Evolutionary conservation across 2,888 invertebrate genomes (phyloP), one percentile per base, ranked within the genome.

Genomic region (Eupithecia subfuscata): DNA sequence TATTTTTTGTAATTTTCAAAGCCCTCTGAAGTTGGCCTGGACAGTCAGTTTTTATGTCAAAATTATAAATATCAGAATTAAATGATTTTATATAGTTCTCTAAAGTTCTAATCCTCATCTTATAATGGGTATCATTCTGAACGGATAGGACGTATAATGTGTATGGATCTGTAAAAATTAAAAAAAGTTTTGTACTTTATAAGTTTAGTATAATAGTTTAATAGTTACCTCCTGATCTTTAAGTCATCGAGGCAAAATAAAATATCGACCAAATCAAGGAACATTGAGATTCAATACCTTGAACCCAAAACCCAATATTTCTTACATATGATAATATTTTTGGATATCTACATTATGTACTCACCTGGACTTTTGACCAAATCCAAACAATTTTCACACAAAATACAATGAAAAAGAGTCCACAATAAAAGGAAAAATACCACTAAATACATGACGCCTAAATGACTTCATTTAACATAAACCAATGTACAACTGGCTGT

Each of bases 341-440:
- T 45, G 5, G 2, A 16, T 45, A 45, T 16, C 5, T 16, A 18
- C 37, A 37, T 40, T 18, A 48, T 18, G 7, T 30, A 8, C 75
- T 70, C 70, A 75, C 75, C 45, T 73, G 72, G 52, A 22, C 14
- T 25, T 18, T 30, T 11, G 4, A 40, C 14, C 30, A 5, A 7
- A 60, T 70, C n/a, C 30, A 2, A 7, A 60, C 72, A 75, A 56
- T 22, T 37, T 67, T 67, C 37, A 40, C 71, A 71, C 22, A 64
- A 56, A 69, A 69, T 22, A 18, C 45, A 1, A 60, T 74, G 74
- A 65, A 65, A 76, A 22, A 74, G 45, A 8, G 43, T 40, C 76
- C 76, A 76, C 0, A 71, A 2, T 69, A 76, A 56, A 22, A 74
- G 65, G 65, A 71, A 74, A 71, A 64, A 69, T 16, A 74, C 76